phyloP scores from a whole-genome alignment of 2,888 invertebrate genomes.

The Rhagium mordax region DNA sequence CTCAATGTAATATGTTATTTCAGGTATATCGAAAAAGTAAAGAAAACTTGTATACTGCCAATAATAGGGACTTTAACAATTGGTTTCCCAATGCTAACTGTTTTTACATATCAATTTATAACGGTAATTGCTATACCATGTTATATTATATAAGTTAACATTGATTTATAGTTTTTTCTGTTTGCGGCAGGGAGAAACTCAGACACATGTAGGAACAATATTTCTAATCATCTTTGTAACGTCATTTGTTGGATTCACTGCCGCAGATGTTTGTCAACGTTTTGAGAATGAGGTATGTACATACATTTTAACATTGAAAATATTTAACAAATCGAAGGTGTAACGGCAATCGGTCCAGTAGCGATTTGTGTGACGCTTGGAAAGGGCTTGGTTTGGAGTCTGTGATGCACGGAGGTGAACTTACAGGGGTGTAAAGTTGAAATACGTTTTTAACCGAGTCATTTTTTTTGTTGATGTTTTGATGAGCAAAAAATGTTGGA shows the following conservation, averaged over 20 bases:
- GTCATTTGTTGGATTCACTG: not conserved
- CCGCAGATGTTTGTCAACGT: not conserved
- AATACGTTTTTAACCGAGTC: no score
- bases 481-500: no score
- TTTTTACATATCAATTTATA: not conserved
- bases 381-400: no score
- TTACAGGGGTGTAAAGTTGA: no score
- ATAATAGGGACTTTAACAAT: not conserved
- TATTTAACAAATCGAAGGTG: no score
- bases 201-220: not conserved
- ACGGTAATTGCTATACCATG: not conserved
- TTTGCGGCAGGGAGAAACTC: not conserved
- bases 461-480: no score
- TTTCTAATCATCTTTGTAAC: not conserved
- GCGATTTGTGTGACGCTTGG: no score
- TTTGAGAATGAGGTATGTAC: not conserved
- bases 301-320: no score
- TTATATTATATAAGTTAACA: not conserved
- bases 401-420: no score
- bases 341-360: no score
- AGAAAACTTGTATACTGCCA: not conserved
- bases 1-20: not conserved
- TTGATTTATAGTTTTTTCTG: not conserved
- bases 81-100: not conserved
- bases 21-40: not conserved